Evolutionary conservation across 2,888 invertebrate species (phyloP).

Genomic region (Apamea monoglypha): DNA sequence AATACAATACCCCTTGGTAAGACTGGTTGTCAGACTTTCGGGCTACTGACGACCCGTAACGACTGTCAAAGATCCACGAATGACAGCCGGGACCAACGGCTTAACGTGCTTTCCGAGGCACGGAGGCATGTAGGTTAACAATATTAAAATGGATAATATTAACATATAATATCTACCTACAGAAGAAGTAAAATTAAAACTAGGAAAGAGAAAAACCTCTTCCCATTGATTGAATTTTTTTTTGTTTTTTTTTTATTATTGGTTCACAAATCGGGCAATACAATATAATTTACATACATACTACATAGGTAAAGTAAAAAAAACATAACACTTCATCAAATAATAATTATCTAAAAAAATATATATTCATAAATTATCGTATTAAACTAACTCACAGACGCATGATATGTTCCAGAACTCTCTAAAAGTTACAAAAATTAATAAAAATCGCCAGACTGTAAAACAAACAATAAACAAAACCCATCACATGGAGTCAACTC

Average conservation of each 20-base stretch:
- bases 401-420: background rate
- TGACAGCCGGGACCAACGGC: no score
- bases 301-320: no score
- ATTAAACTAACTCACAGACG: background rate
- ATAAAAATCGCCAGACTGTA: background rate
- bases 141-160: background rate
- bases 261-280: no score
- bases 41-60: no score
- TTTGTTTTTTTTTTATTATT: no score
- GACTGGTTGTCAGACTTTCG: no score
- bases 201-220: background rate
- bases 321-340: no score
- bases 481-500: conserved; percentile 9
- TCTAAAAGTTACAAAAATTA: background rate
- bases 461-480: conserved; percentile 48
- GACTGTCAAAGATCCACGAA: no score
- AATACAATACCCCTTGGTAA: no score
- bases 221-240: background rate
- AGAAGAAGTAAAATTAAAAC: background rate
- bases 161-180: background rate
- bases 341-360: no score
- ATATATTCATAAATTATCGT: background rate
- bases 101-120: no score
- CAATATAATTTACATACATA: no score
- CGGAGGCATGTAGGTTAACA: accelerated